These are phyloP conservation scores for Lepidocolaptes lacrymiger DNA, from an alignment of 2,797 vertebrate genomes.

Conservation along the genomic window DNA sequence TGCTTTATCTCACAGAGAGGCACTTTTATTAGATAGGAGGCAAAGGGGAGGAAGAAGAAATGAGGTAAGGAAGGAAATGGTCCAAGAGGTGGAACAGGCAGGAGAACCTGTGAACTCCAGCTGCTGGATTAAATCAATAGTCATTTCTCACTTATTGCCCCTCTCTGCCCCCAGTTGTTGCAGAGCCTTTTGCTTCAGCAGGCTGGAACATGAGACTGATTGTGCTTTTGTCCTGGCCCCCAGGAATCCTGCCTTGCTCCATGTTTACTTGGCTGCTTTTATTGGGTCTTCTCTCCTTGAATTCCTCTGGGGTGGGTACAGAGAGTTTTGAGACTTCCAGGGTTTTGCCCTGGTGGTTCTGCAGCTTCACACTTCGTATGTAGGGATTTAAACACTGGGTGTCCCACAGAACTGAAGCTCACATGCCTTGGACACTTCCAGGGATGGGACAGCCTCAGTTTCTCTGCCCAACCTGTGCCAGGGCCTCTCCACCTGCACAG, in stretches of 20 bases:
- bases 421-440: background rate
- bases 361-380: background rate
- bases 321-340: background rate
- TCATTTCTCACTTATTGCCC: background rate
- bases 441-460: background rate
- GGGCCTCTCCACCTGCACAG: background rate
- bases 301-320: background rate
- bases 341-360: background rate
- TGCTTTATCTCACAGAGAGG: background rate
- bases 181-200: background rate
- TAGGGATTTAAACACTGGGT: background rate
- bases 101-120: background rate
- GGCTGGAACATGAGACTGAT: fast-evolving
- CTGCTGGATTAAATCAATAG: background rate
- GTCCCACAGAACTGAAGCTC: background rate
- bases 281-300: background rate
- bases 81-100: background rate
- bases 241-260: background rate
- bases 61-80: background rate
- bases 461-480: background rate
- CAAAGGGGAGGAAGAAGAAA: background rate
- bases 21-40: background rate
- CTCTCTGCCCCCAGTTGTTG: background rate
- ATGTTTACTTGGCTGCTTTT: background rate
- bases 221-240: background rate